Conservation (phyloP, 2,797 vertebrate genomes). For the Anableps anableps region DNA sequence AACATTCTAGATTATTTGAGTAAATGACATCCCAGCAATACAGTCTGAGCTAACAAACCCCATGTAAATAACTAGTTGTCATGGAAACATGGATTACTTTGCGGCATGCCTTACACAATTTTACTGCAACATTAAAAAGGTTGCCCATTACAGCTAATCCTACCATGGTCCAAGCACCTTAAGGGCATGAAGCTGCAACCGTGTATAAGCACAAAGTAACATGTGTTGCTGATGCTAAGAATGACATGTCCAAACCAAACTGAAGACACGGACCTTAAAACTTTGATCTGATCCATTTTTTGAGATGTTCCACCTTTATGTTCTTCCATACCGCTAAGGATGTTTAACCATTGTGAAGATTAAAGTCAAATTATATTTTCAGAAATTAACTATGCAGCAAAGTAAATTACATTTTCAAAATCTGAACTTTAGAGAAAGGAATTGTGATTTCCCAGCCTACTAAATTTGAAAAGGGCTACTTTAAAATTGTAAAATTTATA, state of each 20-base stretch:
- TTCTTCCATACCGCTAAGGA: background rate
- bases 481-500: background rate
- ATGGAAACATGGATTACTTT: background rate
- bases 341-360: background rate
- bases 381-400: background rate
- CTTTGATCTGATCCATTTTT: too few relatives aligned
- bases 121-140: too few relatives aligned
- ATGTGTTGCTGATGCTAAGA: background rate
- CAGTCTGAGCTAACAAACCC: background rate
- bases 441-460: background rate
- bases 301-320: too few relatives aligned
- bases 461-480: background rate
- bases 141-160: too few relatives aligned
- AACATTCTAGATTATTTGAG: background rate
- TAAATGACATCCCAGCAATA: background rate
- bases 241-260: background rate
- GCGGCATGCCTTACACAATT: too few relatives aligned
- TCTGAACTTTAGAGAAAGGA: background rate
- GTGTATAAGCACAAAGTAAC: too few relatives aligned
- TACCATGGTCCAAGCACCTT: too few relatives aligned
- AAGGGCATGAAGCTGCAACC: too few relatives aligned
- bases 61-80: background rate
- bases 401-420: background rate
- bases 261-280: too few relatives aligned
- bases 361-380: background rate